Conservation (phyloP, 2,113 vertebrate species). For the Macrotus californicus region DNA sequence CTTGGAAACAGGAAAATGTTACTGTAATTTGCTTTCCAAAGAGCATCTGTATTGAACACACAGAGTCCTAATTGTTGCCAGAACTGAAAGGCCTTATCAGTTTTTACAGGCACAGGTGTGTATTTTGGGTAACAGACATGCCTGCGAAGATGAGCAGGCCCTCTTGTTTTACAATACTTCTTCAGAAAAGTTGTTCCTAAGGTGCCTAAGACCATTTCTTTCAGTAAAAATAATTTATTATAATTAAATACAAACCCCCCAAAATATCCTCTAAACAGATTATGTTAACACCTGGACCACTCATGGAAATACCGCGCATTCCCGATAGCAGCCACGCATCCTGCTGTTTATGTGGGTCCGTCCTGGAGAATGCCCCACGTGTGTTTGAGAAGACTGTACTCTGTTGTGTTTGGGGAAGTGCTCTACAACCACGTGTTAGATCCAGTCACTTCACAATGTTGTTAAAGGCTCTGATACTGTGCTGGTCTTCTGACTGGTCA, state of each 20-base stretch:
- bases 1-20: not conserved
- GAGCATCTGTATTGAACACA: not conserved
- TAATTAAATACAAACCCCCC: not conserved
- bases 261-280: not conserved
- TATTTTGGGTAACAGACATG: not conserved
- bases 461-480: not conserved
- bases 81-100: not conserved
- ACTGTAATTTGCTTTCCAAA: not conserved
- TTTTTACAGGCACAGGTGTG: not conserved
- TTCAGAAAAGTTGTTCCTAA: not conserved
- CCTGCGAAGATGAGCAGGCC: not conserved
- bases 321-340: accelerated
- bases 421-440: not conserved
- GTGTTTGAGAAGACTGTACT: not conserved
- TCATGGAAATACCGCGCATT: not conserved
- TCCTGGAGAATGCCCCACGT: not conserved
- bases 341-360: accelerated
- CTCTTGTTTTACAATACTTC: not conserved
- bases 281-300: not conserved
- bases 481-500: not conserved
- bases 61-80: too few relatives aligned
- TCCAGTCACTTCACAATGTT: not conserved
- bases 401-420: too few relatives aligned
- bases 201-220: not conserved
- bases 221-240: not conserved